These are phyloP conservation scores for Cyaniris semiargus DNA, from an alignment of 2,888 invertebrate genomes.

Conservation along the genomic window DNA sequence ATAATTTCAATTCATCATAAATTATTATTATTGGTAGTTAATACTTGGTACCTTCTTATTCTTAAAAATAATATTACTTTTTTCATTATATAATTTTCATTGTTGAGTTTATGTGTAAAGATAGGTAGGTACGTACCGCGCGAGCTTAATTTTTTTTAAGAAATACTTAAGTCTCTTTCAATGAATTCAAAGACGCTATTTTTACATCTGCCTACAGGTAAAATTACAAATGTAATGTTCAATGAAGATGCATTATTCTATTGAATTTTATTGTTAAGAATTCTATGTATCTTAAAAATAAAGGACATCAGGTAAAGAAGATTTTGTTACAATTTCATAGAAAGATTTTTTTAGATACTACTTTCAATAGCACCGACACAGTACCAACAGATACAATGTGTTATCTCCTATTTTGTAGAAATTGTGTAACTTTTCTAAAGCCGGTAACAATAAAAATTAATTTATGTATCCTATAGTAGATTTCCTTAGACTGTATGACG, in stretches of 20 bases:
- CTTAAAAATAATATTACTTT: no score
- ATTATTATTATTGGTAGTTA: no score
- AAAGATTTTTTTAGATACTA: background rate
- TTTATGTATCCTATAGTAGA: background rate
- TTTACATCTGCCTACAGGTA: slow-evolving; percentile 21
- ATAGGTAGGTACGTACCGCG: no score
- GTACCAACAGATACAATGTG: background rate
- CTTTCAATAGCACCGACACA: background rate
- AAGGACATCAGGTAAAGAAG: slow-evolving; percentile 21
- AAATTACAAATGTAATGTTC: slow-evolving; percentile 19
- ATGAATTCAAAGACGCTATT: slow-evolving; percentile 14
- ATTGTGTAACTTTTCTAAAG: background rate
- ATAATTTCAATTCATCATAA: no score
- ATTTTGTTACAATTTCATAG: slow-evolving; percentile 9
- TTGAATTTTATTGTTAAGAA: slow-evolving; percentile 12
- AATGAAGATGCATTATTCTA: slow-evolving; percentile 23
- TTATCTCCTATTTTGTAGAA: slow-evolving; percentile 2
- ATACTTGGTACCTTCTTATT: no score
- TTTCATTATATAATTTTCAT: no score
- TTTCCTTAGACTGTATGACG: background rate
- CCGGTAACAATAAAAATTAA: background rate
- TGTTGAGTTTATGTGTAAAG: no score
- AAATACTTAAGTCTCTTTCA: background rate
- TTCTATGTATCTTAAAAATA: background rate
- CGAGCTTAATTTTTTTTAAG: background rate